Evolutionary conservation across 2,113 vertebrate genomes (phyloP), one percentile per base, ranked within the genome.

Genomic region (Toxotes jaculatrix): DNA sequence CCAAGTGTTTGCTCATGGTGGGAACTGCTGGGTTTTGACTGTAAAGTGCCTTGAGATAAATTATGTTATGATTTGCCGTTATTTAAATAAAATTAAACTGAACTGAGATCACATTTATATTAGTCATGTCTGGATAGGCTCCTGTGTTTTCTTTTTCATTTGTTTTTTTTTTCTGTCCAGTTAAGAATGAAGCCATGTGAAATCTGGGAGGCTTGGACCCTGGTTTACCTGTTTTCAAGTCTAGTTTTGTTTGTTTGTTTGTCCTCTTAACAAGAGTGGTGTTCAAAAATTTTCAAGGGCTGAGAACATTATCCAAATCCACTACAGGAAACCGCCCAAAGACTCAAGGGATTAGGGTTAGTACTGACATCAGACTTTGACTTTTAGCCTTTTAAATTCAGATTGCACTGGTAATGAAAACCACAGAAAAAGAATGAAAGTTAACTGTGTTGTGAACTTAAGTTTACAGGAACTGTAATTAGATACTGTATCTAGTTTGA

Each of bases 401-500:
- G 11, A 36, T 4, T 40, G 34, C 4, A 55, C 23, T 42, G 1
- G n/a, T 34, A 14, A 10, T 27, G 17, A 43, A 57, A 19, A 42
- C 32, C 31, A 40, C 43, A 51, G 64, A 36, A 49, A 16, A 72
- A 59, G 42, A 47, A 32, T 53, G 23, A 53, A 38, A 60, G 43
- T 55, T 80, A 17, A 76, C 8, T 5, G 10, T n/a, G n/a, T 40
- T 64, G 27, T 27, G 51, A 49, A 57, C 27, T 32, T 1, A 9
- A 47, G 31, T 67, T 83, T 27, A 74, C n/a, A 27, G 56, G 60
- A 83, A 63, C 51, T 69, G 49, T 80, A 77, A 84, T n/a, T 23
- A 57, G 59, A 84, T 21, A 43, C 19, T 42, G 45, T 63, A 16
- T 12, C 3, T 13, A 27, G 27, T 56, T 63, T 71, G 66, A 73